These are phyloP conservation scores for Listrodromus nycthemerus DNA, from an alignment of 2,888 invertebrate species.

Conservation along the genomic window DNA sequence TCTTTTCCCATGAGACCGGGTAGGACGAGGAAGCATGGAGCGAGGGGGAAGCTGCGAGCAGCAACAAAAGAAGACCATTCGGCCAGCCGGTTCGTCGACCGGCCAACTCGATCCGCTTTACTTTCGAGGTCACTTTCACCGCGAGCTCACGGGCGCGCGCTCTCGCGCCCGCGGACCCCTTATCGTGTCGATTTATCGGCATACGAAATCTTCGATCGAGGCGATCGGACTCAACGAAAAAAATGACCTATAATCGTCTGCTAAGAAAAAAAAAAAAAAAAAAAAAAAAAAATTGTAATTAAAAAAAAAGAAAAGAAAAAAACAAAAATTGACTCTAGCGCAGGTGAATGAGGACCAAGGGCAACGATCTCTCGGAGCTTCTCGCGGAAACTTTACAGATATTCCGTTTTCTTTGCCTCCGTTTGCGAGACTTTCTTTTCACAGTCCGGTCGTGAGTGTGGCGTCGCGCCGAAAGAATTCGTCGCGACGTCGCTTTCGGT, in stretches of 20 bases:
- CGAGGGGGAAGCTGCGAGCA: neutral
- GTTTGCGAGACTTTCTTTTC: constrained; percentile 18
- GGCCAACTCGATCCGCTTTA: constrained; percentile 68
- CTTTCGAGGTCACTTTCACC: constrained; percentile 72
- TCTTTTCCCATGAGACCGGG: constrained; percentile 63
- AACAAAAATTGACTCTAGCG: neutral
- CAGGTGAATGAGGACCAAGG: neutral
- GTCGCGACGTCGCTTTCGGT: too few species aligned
- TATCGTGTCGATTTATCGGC: constrained; percentile 58
- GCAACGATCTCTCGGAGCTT: neutral
- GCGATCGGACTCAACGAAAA: constrained; percentile 38
- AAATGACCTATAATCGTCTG: constrained; percentile 13
- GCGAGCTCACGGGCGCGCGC: constrained; percentile 31
- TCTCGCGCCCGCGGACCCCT: too few species aligned
- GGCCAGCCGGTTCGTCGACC: constrained; percentile 66
- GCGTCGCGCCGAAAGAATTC: too few species aligned
- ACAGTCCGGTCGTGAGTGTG: too few species aligned
- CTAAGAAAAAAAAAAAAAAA: neutral
- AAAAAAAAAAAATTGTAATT: neutral
- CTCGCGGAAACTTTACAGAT: neutral
- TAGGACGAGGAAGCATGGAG: constrained; percentile 17
- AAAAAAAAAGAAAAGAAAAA: constrained; percentile 6
- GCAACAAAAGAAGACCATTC: constrained; percentile 63
- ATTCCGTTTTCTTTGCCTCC: neutral
- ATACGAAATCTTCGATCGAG: constrained; percentile 35